Conservation (phyloP, 2,113 vertebrate species). For the Coptodon rendalli region DNA sequence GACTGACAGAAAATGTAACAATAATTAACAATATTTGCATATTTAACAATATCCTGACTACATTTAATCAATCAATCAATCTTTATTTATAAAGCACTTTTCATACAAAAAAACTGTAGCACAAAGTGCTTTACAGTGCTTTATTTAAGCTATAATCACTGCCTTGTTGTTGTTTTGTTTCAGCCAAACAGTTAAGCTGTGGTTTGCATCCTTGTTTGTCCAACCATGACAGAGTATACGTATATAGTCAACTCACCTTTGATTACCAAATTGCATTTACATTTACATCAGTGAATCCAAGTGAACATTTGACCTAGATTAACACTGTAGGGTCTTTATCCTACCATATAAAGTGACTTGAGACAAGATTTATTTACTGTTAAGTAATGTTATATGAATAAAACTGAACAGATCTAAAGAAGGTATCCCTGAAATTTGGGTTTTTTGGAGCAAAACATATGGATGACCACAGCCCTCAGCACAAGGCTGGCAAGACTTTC, state of each 20-base stretch:
- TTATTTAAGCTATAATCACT: neutral
- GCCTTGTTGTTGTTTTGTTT: neutral
- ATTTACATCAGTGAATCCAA: neutral
- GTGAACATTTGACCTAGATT: neutral
- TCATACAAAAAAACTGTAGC: no score
- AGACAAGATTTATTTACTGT: neutral
- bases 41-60: neutral
- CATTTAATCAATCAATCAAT: neutral
- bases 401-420: neutral
- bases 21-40: neutral
- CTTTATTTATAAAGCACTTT: no score
- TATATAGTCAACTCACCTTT: neutral
- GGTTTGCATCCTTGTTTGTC: neutral
- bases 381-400: neutral
- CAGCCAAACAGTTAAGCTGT: neutral
- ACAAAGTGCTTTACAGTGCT: no score
- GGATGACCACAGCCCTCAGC: neutral
- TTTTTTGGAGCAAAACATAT: neutral
- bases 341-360: neutral
- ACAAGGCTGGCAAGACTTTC: neutral
- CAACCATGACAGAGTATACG: neutral
- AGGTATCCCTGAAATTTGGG: neutral
- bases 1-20: neutral
- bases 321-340: neutral
- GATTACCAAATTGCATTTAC: neutral